phyloP scores from a whole-genome alignment of 2,888 invertebrate species.

The Allolobophora icterica region DNA sequence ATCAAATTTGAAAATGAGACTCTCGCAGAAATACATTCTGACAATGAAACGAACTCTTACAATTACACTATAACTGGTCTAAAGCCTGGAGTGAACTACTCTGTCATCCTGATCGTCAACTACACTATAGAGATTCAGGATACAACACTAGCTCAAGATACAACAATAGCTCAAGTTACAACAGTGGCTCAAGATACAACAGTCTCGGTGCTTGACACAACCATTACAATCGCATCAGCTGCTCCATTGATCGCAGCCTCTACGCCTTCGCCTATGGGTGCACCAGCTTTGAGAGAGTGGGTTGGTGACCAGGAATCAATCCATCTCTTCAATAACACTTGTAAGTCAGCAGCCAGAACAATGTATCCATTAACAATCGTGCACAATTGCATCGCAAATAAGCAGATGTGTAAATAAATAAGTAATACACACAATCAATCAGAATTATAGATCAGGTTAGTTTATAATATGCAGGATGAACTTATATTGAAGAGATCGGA shows the following conservation, averaged over 20 bases:
- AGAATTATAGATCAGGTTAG: too few relatives aligned
- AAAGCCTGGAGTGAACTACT: neutral
- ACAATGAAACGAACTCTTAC: neutral
- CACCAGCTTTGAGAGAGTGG: neutral
- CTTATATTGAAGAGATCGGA: too few relatives aligned
- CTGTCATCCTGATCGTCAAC: neutral
- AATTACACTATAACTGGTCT: neutral
- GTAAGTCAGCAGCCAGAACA: neutral
- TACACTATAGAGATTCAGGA: neutral
- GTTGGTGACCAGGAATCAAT: neutral
- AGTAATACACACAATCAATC: too few relatives aligned
- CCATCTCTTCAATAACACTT: neutral
- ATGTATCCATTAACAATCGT: neutral
- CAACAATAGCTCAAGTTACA: too few relatives aligned
- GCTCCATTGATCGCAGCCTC: neutral
- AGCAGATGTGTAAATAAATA: too few relatives aligned
- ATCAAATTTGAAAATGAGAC: neutral
- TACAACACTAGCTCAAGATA: neutral
- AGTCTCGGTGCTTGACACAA: neutral
- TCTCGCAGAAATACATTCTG: neutral
- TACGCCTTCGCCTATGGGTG: fast-evolving
- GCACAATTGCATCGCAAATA: neutral
- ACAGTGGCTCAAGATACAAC: neutral
- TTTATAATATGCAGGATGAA: too few relatives aligned
- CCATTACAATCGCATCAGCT: neutral